phyloP scores from a whole-genome alignment of 2,888 invertebrate genomes.

The Plebejus melissa region DNA sequence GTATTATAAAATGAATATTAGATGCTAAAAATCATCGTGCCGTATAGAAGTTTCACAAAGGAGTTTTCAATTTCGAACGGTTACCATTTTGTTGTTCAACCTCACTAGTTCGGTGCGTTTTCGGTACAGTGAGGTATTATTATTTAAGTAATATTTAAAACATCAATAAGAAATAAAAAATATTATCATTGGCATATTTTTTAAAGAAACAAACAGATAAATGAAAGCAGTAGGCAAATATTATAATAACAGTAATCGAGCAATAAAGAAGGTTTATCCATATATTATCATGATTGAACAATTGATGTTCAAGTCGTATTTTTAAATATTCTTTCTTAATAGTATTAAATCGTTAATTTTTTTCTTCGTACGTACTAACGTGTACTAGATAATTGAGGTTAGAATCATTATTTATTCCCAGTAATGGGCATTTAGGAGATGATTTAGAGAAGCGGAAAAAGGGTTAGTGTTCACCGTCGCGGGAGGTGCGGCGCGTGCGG shows the following conservation, averaged over 20 bases:
- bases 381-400: background rate
- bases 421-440: background rate
- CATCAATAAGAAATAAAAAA: background rate
- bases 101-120: background rate
- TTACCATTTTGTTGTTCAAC: background rate
- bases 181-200: background rate
- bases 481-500: constrained; percentile 49
- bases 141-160: background rate
- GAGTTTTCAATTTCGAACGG: background rate
- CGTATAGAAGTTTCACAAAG: background rate
- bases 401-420: background rate
- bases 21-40: background rate
- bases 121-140: background rate
- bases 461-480: constrained; percentile 54
- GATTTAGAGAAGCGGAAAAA: background rate
- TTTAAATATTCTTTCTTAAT: background rate
- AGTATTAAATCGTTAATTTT: background rate
- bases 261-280: background rate
- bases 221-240: background rate
- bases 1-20: too few relatives aligned
- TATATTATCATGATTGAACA: background rate
- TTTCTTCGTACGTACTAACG: background rate
- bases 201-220: background rate
- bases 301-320: background rate
- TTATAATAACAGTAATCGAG: background rate